Evolutionary conservation across 2,113 vertebrate genomes (phyloP).

Genomic region (Cynocephalus volans): DNA sequence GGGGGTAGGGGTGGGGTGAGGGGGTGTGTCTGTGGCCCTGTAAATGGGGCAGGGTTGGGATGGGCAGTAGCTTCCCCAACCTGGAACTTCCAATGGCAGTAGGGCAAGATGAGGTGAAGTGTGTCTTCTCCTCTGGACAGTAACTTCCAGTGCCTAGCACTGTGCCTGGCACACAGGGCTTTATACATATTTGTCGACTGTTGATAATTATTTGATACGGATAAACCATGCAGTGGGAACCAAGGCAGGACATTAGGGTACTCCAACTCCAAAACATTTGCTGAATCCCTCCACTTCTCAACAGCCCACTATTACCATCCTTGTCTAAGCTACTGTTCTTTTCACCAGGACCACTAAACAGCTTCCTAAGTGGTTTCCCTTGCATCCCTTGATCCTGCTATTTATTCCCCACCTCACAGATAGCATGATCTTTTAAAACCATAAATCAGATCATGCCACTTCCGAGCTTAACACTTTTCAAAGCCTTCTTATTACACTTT

Average conservation of each 20-base stretch:
- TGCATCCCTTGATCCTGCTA: constrained; percentile 52
- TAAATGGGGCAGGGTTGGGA: not conserved
- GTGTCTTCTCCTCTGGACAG: not conserved
- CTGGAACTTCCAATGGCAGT: not conserved
- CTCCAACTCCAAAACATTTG: constrained; percentile 3
- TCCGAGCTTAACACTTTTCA: constrained; percentile 59
- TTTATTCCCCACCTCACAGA: constrained; percentile 47
- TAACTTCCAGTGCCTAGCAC: not conserved
- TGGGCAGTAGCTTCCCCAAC: not conserved
- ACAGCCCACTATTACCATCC: not conserved
- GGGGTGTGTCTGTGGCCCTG: constrained; percentile 29
- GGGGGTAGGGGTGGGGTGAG: not conserved
- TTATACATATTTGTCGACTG: not conserved
- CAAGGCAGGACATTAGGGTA: not conserved
- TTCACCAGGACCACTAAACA: constrained; percentile 16
- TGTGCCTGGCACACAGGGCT: not conserved
- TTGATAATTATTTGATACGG: not conserved
- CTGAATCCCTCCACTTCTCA: not conserved
- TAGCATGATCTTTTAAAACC: constrained; percentile 75
- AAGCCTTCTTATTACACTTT: constrained; percentile 68
- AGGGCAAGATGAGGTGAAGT: not conserved
- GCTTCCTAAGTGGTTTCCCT: constrained; percentile 43
- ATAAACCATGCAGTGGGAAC: not conserved
- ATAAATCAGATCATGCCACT: constrained; percentile 56
- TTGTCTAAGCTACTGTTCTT: constrained; percentile 1